Conservation (phyloP, 2,113 vertebrate genomes). For the Aegithalos caudatus region DNA sequence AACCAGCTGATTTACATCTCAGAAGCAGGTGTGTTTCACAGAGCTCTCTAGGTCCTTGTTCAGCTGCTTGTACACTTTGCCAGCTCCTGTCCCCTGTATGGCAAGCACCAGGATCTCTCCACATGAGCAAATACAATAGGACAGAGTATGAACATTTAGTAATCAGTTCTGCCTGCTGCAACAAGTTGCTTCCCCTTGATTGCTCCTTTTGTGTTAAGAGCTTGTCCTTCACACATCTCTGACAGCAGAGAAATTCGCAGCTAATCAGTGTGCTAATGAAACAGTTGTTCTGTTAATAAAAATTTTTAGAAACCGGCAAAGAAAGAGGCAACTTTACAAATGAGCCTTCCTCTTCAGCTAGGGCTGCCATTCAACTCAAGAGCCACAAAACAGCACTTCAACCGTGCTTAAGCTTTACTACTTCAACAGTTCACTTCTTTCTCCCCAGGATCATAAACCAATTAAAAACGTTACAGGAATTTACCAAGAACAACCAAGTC, state of each 20-base stretch:
- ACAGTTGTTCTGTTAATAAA: conserved; percentile 38
- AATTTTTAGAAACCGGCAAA: background rate
- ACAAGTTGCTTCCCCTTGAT: conserved; percentile 20
- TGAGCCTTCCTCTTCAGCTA: background rate
- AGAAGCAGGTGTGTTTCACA: background rate
- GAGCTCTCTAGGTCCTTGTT: background rate
- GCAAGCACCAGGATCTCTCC: background rate
- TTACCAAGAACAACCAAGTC: background rate
- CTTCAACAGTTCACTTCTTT: background rate
- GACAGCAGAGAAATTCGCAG: background rate
- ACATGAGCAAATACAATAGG: background rate
- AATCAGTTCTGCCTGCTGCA: background rate
- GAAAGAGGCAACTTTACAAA: conserved; percentile 1
- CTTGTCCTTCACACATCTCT: background rate
- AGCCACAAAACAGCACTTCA: background rate
- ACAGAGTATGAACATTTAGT: background rate
- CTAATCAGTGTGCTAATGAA: conserved; percentile 44
- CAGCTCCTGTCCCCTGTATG: rapidly evolving
- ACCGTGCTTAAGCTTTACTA: background rate
- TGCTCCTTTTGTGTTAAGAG: conserved; percentile 31
- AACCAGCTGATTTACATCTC: background rate
- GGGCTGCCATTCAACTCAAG: background rate
- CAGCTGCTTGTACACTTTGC: background rate
- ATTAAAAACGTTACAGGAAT: background rate
- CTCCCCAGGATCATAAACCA: background rate